Percentiles rank a stretch among this genome's conserved stretches.
These are phyloP conservation scores for Drosophila eugracilis DNA, from an alignment of 1,140 invertebrate genomes.

Conservation along the genomic window DNA sequence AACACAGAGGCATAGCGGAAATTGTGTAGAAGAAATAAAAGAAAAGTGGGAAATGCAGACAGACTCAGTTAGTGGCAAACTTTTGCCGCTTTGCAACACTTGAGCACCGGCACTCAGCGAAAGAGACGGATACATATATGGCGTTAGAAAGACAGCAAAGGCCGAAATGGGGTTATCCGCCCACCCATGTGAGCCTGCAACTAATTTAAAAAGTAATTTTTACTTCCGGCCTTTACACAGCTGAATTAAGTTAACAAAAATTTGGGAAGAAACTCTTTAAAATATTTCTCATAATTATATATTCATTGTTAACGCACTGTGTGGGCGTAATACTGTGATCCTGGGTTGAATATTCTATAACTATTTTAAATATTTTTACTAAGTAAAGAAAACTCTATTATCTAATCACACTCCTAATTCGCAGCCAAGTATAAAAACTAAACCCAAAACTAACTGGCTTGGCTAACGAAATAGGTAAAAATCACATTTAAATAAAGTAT, in stretches of 20 bases:
- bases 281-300: no score
- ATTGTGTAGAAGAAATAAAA: slow-evolving; percentile 51
- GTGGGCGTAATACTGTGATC: no score
- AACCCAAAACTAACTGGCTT: no score
- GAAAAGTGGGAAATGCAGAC: slow-evolving; percentile 24
- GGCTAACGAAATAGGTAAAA: no score
- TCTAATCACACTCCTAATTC: no score
- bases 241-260: slow-evolving; percentile 54
- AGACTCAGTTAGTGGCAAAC: slow-evolving; percentile 52
- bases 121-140: not conserved
- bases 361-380: no score
- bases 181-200: slow-evolving; percentile 38
- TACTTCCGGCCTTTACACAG: slow-evolving; percentile 81
- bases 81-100: slow-evolving; percentile 73
- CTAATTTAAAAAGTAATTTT: slow-evolving; percentile 83
- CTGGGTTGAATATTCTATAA: no score
- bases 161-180: not conserved
- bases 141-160: not conserved
- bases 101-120: slow-evolving; percentile 32
- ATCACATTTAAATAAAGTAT: no score
- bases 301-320: no score
- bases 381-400: no score
- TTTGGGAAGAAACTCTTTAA: not conserved
- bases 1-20: slow-evolving; percentile 8
- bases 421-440: no score